Percentiles rank a stretch among this genome's conserved stretches.
These are phyloP conservation scores for Carterocephalus palaemon DNA, from an alignment of 2,888 invertebrate species.

Conservation along the genomic window DNA sequence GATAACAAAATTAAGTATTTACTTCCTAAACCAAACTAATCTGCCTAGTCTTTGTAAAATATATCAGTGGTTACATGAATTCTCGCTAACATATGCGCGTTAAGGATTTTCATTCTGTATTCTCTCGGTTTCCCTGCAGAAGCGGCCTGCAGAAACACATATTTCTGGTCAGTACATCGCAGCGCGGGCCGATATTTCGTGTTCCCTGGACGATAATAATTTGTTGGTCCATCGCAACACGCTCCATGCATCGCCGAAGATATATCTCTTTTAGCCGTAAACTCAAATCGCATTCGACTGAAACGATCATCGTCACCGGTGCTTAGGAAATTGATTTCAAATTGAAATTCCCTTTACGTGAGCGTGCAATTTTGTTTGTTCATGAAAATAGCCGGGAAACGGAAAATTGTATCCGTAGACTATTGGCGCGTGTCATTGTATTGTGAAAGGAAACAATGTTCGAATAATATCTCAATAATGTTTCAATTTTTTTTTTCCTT, in stretches of 20 bases:
- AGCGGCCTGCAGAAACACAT: slow-evolving; percentile 39
- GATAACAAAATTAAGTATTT: too few relatives aligned
- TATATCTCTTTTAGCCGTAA: slow-evolving; percentile 32
- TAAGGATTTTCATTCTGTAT: slow-evolving; percentile 30
- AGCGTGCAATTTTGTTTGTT: neutral
- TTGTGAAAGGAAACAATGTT: neutral
- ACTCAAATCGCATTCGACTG: slow-evolving; percentile 56
- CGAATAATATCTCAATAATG: too few relatives aligned
- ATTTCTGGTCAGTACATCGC: slow-evolving; percentile 54
- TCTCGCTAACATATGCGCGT: slow-evolving; percentile 10
- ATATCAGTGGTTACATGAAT: slow-evolving; percentile 10
- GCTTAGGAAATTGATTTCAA: slow-evolving; percentile 8
- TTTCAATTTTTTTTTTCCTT: too few relatives aligned
- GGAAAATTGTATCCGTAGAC: too few relatives aligned
- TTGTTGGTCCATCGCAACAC: slow-evolving; percentile 67
- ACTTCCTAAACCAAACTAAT: too few relatives aligned
- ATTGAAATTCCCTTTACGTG: neutral
- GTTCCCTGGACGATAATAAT: slow-evolving; percentile 72
- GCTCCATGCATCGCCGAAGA: slow-evolving; percentile 54
- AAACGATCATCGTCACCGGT: slow-evolving; percentile 37
- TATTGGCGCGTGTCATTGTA: neutral
- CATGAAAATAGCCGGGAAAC: neutral
- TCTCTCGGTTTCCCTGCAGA: slow-evolving; percentile 40
- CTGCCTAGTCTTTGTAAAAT: slow-evolving; percentile 2
- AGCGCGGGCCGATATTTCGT: slow-evolving; percentile 62